Evolutionary conservation across 2,888 invertebrate species (phyloP).

Genomic region (Dicycla oo): DNA sequence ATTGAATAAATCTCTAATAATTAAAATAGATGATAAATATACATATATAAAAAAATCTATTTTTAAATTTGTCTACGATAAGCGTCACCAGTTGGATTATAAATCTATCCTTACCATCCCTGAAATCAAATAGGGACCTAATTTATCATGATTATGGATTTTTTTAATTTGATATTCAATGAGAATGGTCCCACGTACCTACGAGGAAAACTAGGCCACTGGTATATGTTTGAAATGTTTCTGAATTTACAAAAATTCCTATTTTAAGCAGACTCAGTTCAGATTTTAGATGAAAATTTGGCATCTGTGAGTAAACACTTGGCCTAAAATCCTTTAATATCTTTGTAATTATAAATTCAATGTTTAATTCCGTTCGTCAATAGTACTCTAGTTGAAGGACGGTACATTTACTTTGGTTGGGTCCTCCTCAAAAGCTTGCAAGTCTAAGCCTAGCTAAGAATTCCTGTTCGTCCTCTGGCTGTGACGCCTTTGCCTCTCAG

Average conservation of each 20-base stretch:
- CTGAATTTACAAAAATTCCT: constrained; percentile 58
- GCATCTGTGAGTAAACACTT: constrained; percentile 74
- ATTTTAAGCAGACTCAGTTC: constrained; percentile 59
- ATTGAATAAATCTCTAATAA: constrained; percentile 78
- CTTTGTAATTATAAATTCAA: constrained; percentile 69
- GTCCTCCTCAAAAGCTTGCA: constrained; percentile 73
- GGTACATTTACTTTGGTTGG: constrained; percentile 79
- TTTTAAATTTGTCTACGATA: constrained; percentile 84
- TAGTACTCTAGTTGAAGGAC: constrained; percentile 80
- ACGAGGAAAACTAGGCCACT: constrained; percentile 83
- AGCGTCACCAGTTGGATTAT: constrained; percentile 88
- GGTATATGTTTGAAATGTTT: constrained; percentile 66
- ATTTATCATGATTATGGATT: constrained; percentile 85
- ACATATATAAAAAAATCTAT: constrained; percentile 81
- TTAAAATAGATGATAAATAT: constrained; percentile 84
- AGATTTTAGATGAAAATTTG: constrained; percentile 68
- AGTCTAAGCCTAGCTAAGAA: constrained; percentile 64
- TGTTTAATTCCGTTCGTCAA: constrained; percentile 64
- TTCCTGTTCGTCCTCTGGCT: constrained; percentile 65
- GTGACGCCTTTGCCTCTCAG: constrained; percentile 71
- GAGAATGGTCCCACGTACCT: constrained; percentile 88
- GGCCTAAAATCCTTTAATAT: constrained; percentile 70
- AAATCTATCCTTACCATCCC: constrained; percentile 82
- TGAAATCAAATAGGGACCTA: constrained; percentile 82
- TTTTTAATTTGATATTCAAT: constrained; percentile 84